phyloP scores from a whole-genome alignment of 2,888 invertebrate genomes.

The Priocnemis perturbator region DNA sequence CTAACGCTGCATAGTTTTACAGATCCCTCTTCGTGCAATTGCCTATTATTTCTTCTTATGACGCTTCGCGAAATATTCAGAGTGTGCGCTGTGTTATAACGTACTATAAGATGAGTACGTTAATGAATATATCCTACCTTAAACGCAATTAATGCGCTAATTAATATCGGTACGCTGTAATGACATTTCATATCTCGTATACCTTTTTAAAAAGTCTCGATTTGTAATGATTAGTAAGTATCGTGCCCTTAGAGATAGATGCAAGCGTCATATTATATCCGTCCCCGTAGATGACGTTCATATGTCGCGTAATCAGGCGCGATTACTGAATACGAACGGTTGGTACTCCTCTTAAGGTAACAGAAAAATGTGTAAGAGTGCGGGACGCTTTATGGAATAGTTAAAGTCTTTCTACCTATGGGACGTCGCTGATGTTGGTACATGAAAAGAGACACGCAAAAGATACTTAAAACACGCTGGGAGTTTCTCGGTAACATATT shows the following conservation, averaged over 20 bases:
- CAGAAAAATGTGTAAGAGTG: constrained; percentile 68
- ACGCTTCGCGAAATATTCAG: constrained; percentile 34
- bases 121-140: no score
- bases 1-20: constrained; percentile 31
- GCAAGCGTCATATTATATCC: constrained; percentile 72
- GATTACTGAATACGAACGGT: constrained; percentile 51
- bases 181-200: constrained; percentile 10
- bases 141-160: no score
- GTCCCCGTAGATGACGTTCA: constrained; percentile 71
- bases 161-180: constrained; percentile 3
- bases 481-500: constrained; percentile 35
- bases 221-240: constrained; percentile 33
- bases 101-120: constrained; percentile 6
- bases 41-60: constrained; percentile 25
- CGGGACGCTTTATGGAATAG: constrained; percentile 71
- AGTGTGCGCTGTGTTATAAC: constrained; percentile 5
- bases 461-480: constrained; percentile 47
- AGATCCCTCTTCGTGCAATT: constrained; percentile 16
- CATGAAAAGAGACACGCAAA: constrained; percentile 40
- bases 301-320: constrained; percentile 43
- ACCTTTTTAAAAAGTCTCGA: constrained; percentile 19
- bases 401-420: constrained; percentile 66
- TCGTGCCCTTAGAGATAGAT: constrained; percentile 55
- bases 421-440: constrained; percentile 42
- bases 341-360: constrained; percentile 65